phyloP scores from a whole-genome alignment of 2,888 invertebrate species.

The Cyclophora albipunctata region DNA sequence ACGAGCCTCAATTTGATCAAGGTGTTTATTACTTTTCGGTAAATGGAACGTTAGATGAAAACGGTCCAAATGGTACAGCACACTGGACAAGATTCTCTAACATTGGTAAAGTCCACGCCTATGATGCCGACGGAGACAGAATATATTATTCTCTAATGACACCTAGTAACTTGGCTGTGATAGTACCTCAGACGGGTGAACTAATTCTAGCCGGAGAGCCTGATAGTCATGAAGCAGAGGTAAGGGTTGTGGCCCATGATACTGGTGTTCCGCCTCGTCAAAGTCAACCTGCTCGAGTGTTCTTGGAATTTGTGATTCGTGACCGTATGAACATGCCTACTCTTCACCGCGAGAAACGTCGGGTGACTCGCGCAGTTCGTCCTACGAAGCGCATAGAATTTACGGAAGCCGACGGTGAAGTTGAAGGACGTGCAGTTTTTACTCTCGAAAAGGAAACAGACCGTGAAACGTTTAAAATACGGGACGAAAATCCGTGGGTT shows the following conservation, averaged over 20 bases:
- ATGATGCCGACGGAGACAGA: slow-evolving; percentile 93
- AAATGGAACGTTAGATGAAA: slow-evolving; percentile 77
- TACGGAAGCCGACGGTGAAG: slow-evolving; percentile 92
- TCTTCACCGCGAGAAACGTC: slow-evolving; percentile 82
- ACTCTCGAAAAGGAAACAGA: slow-evolving; percentile 94
- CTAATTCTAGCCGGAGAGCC: slow-evolving; percentile 89
- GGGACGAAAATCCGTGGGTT: slow-evolving; percentile 96
- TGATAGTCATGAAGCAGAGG: slow-evolving; percentile 78
- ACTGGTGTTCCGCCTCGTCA: slow-evolving; percentile 82
- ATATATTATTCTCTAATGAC: slow-evolving; percentile 89
- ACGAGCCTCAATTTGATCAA: slow-evolving; percentile 88
- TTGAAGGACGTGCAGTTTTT: slow-evolving; percentile 91
- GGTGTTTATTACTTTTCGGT: slow-evolving; percentile 86
- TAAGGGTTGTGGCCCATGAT: slow-evolving; percentile 89
- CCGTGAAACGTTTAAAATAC: slow-evolving; percentile 92
- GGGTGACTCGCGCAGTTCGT: slow-evolving; percentile 92
- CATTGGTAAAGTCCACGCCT: slow-evolving; percentile 89
- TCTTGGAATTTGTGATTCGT: slow-evolving; percentile 81
- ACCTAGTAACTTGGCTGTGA: slow-evolving; percentile 88
- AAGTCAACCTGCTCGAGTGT: slow-evolving; percentile 83
- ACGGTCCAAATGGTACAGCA: slow-evolving; percentile 75
- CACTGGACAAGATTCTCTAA: slow-evolving; percentile 86
- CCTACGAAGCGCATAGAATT: slow-evolving; percentile 96
- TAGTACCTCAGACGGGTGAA: slow-evolving; percentile 95
- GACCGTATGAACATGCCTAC: slow-evolving; percentile 77